Base-by-base conservation (phyloP, 2,888 invertebrate genomes). In the Pollenia amentaria region DNA sequence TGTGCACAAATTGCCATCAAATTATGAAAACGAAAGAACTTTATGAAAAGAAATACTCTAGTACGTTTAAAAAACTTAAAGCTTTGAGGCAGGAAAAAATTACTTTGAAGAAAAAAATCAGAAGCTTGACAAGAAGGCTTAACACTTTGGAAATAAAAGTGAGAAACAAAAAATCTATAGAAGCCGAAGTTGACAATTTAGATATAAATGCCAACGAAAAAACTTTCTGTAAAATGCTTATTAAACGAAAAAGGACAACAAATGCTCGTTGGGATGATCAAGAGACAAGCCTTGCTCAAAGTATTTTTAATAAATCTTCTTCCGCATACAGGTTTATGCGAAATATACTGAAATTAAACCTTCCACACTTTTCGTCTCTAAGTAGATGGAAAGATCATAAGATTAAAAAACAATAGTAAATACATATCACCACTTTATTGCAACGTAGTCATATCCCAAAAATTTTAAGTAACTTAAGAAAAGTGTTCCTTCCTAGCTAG, bases 31-130 rank as follows among this genome's bases (percentile, higher is more conserved):
- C 46, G 29, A n/a, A 67, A 67, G 48, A 53, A 51, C 53, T 69
- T 53, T 69, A 53, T 40, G 1, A 40, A 53, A 69, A 18, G 16
- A 70, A 53, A 40, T 70, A 53, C 14, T 70, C 40, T 70, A 53
- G 18, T 18, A 51, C 51, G 16, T 69, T 69, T 51, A 69, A 70
- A 70, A 70, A 70, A 40, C 69, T 69, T 53, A 69, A 69, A 69
- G 16, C 53, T 16, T n/a, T 53, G 11, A 53, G 16, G 7, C 51
- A 69, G 18, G 29, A 69, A 70, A 40, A n/a, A 29, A 29, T 6
- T 8, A 48, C 21, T n/a, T 46, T 46, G 10, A 67, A 8, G 10
- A 16, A 62, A 18, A 42, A 42, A 62, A 18, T 40, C 9, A 62
- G 40, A 62, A 29, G 29, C 29, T 6, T 29, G 0, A 29, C 29